Evolutionary conservation across 1,140 invertebrate species (phyloP), one percentile per base, ranked within the genome.

Genomic region (Limonius californicus): DNA sequence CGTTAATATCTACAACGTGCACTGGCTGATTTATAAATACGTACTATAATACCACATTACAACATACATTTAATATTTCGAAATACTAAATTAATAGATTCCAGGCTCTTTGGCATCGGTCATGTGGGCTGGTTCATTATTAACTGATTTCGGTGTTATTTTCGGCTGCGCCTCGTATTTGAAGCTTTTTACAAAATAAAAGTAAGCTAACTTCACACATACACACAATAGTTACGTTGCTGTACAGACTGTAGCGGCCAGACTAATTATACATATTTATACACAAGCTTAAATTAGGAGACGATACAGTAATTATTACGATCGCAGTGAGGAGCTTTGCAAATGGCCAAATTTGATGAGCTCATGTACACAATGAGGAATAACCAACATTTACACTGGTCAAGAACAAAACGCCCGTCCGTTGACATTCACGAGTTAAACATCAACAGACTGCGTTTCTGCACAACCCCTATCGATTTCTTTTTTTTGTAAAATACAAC

Each of bases 401-500:
- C 16, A 61, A 61, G 42, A 32, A 43, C 56, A 39, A 54, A 55
- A 42, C 35, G 35, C 14, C 6, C 30, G 23, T 61, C 35, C 30
- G 45, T 19, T 8, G 57, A 59, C 47, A 59, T 59, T 62, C 45
- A 18, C 1, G 7, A 9, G n/a, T n/a, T n/a, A 45, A 54, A 62
- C 45, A 47, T 50, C 54, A 7, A 50, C 45, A 21, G 20, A 50
- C 2, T 18, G 14, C 3, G 20, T 50, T 50, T 50, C 20, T 50
- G 18, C 45, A 50, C 45, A 50, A 50, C 45, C 45, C 19, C 14
- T n/a, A n/a, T 39, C n/a, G 2, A n/a, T 27, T 27, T 27, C 23
- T 27, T 27, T 27, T 27, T 43, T 56, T 43, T 54, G 54, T 15
- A 32, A 42, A 62, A 62, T 67, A 68, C 60, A 63, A 69, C 45